These are phyloP conservation scores for Orchestia grillus DNA, from an alignment of 1,140 invertebrate genomes.

Conservation along the genomic window DNA sequence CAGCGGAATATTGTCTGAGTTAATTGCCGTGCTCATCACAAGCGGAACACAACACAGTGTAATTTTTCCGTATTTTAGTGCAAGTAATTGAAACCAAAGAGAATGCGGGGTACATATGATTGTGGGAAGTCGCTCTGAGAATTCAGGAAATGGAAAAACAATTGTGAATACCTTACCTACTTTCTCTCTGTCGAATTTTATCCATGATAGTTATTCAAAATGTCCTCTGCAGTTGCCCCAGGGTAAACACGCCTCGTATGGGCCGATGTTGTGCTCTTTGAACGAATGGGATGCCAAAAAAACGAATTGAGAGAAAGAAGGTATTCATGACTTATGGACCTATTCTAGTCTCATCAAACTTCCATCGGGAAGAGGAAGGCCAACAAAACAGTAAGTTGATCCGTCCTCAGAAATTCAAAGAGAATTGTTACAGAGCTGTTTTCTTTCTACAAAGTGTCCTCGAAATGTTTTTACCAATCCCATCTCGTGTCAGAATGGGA, in stretches of 20 bases:
- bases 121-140: not conserved
- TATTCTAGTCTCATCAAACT: not conserved
- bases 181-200: not conserved
- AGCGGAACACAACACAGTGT: too few species aligned
- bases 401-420: not conserved
- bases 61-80: too few species aligned
- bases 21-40: not conserved
- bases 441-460: not conserved
- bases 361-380: not conserved
- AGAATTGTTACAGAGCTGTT: not conserved
- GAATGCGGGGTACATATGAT: not conserved
- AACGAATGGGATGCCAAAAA: not conserved
- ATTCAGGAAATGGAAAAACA: too few species aligned
- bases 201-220: not conserved
- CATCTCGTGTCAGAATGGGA: not conserved
- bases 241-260: not conserved
- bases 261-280: not conserved
- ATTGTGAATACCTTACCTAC: too few species aligned
- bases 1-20: not conserved
- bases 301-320: not conserved
- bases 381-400: not conserved
- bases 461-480: not conserved
- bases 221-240: not conserved
- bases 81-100: not conserved
- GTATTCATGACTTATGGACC: too few species aligned